Base-by-base conservation (phyloP, 2,888 invertebrate genomes). In the Stenodera caucasica region DNA sequence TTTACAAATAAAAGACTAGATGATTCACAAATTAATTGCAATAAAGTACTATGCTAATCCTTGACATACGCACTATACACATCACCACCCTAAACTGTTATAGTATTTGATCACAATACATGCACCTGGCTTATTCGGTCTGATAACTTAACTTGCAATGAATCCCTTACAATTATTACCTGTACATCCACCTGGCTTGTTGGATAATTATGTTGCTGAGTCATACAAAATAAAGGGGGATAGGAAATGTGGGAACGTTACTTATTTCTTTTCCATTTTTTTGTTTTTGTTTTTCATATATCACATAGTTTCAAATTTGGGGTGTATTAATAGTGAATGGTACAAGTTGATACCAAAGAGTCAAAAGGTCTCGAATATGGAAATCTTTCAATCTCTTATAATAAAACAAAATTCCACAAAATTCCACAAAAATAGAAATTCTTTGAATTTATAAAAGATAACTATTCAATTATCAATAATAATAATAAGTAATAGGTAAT, bases 171-270 rank as follows among this genome's bases (percentile, higher is more conserved):
- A 65, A 58, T 69, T 67, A 67, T 70, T 73, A 72, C 70, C 70
- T 70, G 67, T 64, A 72, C 61, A 69, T 75, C 71, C 77, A 78
- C 78, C 77, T 76, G 75, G 75, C 68, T 45, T 65, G 66, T 67
- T 72, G 68, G 73, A 75, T 77, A 76, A 77, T 76, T 73, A 58
- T 55, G 63, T 63, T 63, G 62, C 67, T 72, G 70, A 69, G 64
- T 71, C 72, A 73, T 66, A 66, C 61, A 64, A 66, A 45, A 45
- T 45, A 23, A 12, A 45, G 60, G 64, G 69, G 67, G 60, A 64
- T 60, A 62, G 61, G 62, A 64, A 70, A 69, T 70, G 67, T 67
- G 69, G 70, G 67, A 70, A 67, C 40, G 55, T 53, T 35, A 15
- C 15, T n/a, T 45, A 30, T 59, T 63, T 58, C 55, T 53, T 49